Evolutionary conservation across 2,888 invertebrate genomes (phyloP).

Genomic region (Alloplasta piceator): DNA sequence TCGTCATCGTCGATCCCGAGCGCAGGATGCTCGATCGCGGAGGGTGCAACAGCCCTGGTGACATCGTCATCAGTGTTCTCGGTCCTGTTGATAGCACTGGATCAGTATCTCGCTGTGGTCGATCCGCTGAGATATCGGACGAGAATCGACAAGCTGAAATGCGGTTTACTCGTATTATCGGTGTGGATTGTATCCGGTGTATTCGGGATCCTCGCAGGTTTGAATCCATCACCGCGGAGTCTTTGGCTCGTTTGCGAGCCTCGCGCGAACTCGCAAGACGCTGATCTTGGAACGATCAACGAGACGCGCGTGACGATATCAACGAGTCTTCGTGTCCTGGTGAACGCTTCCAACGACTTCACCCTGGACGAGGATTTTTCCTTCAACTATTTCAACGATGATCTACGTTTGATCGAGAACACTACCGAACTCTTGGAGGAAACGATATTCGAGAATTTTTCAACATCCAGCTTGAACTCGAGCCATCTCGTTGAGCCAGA

Average conservation of each 20-base stretch:
- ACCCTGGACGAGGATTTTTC: slow-evolving; percentile 41
- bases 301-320: slow-evolving; percentile 46
- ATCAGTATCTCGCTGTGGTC: slow-evolving; percentile 88
- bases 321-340: slow-evolving; percentile 39
- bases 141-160: slow-evolving; percentile 84
- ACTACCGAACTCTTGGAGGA: slow-evolving; percentile 56
- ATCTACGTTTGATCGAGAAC: slow-evolving; percentile 65
- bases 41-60: slow-evolving; percentile 86
- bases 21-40: slow-evolving; percentile 85
- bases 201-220: slow-evolving; percentile 83
- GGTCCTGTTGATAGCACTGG: slow-evolving; percentile 87
- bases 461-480: too few relatives aligned
- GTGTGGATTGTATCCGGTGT: slow-evolving; percentile 84
- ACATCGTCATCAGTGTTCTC: slow-evolving; percentile 87
- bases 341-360: slow-evolving; percentile 58
- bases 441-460: slow-evolving; percentile 12
- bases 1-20: slow-evolving; percentile 83
- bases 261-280: background rate
- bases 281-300: slow-evolving; percentile 20
- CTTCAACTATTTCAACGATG: slow-evolving; percentile 56
- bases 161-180: slow-evolving; percentile 83
- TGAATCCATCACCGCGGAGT: slow-evolving; percentile 83
- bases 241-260: slow-evolving; percentile 83
- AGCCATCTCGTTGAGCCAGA: too few relatives aligned
- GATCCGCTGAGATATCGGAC: slow-evolving; percentile 87